Evolutionary conservation across 1,140 invertebrate species (phyloP).

Genomic region (Ceratina japonica): DNA sequence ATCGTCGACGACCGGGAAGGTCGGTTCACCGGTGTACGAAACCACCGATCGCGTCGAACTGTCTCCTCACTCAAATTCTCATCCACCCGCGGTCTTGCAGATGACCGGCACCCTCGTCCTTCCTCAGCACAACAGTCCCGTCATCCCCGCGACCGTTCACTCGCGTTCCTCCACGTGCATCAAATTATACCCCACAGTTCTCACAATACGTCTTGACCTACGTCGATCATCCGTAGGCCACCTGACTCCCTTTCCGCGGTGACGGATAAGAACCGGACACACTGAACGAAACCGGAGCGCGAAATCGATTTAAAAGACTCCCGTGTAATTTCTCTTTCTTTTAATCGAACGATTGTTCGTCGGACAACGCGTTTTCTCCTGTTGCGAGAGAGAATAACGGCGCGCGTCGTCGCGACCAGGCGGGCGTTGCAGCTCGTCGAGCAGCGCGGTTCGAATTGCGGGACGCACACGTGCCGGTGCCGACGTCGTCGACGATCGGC

Average conservation of each 20-base stretch:
- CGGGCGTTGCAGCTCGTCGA: conserved; percentile 29
- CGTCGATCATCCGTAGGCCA: too few relatives aligned
- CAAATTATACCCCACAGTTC: too few relatives aligned
- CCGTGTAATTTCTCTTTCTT: too few relatives aligned
- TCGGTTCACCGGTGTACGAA: background rate
- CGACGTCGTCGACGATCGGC: conserved; percentile 23
- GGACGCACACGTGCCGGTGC: conserved; percentile 28
- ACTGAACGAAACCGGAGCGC: too few relatives aligned
- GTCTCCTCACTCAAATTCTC: background rate
- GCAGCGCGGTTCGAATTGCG: conserved; percentile 32
- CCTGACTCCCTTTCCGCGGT: too few relatives aligned
- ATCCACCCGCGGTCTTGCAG: background rate
- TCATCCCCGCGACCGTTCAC: background rate
- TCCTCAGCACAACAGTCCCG: conserved; percentile 1
- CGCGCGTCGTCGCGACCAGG: background rate
- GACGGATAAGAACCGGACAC: too few relatives aligned
- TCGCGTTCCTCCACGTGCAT: background rate
- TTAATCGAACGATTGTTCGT: background rate
- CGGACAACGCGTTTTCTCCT: too few relatives aligned
- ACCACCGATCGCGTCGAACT: background rate
- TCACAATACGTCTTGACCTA: too few relatives aligned
- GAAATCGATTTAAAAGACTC: too few relatives aligned
- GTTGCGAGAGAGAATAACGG: background rate
- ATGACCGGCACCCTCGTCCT: background rate
- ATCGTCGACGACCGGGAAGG: conserved; percentile 9